These are phyloP conservation scores for Thalassoma bifasciatum DNA, from an alignment of 2,113 vertebrate species.

Conservation along the genomic window DNA sequence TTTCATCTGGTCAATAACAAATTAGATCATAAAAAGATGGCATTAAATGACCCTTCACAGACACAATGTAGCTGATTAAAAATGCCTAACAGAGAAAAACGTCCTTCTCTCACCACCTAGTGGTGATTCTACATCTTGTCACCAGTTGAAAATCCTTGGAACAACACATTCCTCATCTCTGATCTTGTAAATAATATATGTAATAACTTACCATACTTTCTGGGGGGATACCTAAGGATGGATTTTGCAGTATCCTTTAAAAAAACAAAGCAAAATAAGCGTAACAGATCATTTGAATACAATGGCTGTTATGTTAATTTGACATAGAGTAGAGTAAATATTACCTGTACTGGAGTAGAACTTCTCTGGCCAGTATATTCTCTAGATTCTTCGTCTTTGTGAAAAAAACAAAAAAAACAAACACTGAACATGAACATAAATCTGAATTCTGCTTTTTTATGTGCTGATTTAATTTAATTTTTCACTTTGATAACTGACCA, in stretches of 20 bases:
- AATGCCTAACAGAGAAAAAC: neutral
- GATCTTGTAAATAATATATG: too few relatives aligned
- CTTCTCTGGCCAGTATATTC: conserved; percentile 47
- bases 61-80: neutral
- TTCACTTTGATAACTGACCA: conserved; percentile 61
- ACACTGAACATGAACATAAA: neutral
- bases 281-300: neutral
- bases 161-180: neutral
- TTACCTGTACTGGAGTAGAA: conserved; percentile 70
- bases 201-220: conserved; percentile 63
- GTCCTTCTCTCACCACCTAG: conserved; percentile 55
- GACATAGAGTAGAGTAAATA: neutral
- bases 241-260: conserved; percentile 66
- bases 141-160: neutral
- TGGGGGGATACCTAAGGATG: conserved; percentile 52
- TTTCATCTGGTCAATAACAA: conserved; percentile 50
- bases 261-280: neutral
- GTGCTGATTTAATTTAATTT: neutral
- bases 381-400: conserved; percentile 12
- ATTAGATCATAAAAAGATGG: conserved; percentile 11
- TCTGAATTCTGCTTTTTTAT: neutral
- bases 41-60: neutral
- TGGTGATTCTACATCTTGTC: conserved; percentile 41
- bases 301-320: neutral
- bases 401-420: conserved; percentile 36